Conservation (phyloP, 2,888 invertebrate species). For the Elegia similella region DNA sequence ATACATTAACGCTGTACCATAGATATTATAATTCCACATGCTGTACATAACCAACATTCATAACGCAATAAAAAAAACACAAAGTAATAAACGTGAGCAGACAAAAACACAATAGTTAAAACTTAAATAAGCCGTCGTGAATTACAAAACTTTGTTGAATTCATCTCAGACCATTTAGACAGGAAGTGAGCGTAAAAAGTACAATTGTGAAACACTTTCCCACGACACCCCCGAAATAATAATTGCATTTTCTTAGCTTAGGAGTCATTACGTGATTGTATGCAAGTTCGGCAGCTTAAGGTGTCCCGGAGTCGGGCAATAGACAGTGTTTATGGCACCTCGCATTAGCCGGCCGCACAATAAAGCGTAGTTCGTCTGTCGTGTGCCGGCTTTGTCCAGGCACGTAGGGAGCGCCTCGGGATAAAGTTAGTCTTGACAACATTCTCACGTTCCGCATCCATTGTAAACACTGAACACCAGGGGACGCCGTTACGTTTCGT, state of each 20-base stretch:
- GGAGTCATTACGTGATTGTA: slow-evolving; percentile 74
- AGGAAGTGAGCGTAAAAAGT: slow-evolving; percentile 47
- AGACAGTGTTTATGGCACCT: slow-evolving; percentile 72
- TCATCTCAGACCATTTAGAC: slow-evolving; percentile 32
- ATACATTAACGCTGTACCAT: neutral
- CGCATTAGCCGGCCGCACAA: slow-evolving; percentile 62
- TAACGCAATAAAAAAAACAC: neutral
- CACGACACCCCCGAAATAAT: slow-evolving; percentile 59
- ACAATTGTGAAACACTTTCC: slow-evolving; percentile 54
- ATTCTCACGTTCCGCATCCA: slow-evolving; percentile 74
- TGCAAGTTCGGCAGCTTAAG: slow-evolving; percentile 67
- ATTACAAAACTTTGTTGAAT: slow-evolving; percentile 19
- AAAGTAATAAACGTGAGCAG: neutral
- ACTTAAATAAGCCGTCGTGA: slow-evolving; percentile 12
- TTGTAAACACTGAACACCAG: slow-evolving; percentile 52
- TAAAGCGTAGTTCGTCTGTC: slow-evolving; percentile 55
- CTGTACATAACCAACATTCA: neutral
- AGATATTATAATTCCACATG: neutral
- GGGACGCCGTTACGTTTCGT: slow-evolving; percentile 69
- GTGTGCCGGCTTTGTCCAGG: slow-evolving; percentile 56
- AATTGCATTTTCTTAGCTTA: slow-evolving; percentile 68
- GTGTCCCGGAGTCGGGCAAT: slow-evolving; percentile 45
- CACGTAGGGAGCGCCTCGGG: slow-evolving; percentile 62
- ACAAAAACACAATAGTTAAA: slow-evolving; percentile 1
- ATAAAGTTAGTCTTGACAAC: slow-evolving; percentile 62